Evolutionary conservation across 1,140 invertebrate species (phyloP).

Genomic region (Wasmannia auropunctata): DNA sequence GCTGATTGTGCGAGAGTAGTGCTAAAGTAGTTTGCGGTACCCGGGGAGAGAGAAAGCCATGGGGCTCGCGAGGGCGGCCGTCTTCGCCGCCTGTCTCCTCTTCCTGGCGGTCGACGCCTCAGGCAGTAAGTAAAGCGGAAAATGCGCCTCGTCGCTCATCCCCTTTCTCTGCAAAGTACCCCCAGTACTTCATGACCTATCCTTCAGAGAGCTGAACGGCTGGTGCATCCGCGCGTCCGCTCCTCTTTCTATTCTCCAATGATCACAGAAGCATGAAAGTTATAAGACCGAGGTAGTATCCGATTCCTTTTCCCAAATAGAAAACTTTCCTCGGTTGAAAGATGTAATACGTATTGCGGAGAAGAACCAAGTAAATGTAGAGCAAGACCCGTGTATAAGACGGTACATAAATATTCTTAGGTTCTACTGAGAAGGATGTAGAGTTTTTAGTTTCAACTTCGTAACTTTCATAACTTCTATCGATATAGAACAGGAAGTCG

Average conservation of each 20-base stretch:
- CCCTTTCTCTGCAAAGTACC: conserved; percentile 16
- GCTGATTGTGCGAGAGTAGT: conserved; percentile 64
- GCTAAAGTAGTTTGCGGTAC: conserved; percentile 29
- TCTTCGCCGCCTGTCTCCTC: conserved; percentile 74
- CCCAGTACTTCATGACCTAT: background rate
- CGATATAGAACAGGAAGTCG: background rate
- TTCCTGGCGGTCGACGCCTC: conserved; percentile 65
- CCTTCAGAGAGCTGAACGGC: too few species aligned
- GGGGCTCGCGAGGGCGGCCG: conserved; percentile 76
- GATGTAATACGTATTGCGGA: background rate
- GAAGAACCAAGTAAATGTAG: background rate
- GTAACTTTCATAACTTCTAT: background rate
- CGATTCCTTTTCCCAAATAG: background rate
- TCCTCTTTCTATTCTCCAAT: background rate
- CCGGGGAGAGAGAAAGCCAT: conserved; percentile 67
- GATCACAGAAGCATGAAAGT: conserved; percentile 7
- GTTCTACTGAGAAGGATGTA: background rate
- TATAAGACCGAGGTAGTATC: background rate
- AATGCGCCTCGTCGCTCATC: background rate
- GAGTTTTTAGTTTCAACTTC: background rate
- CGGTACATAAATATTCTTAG: background rate
- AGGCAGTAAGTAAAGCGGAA: conserved; percentile 55
- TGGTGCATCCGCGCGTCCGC: too few species aligned
- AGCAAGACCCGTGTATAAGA: background rate
- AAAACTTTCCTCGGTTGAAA: background rate